These are phyloP conservation scores for Leptinotarsa juncta DNA, from an alignment of 2,888 invertebrate genomes.

Conservation along the genomic window DNA sequence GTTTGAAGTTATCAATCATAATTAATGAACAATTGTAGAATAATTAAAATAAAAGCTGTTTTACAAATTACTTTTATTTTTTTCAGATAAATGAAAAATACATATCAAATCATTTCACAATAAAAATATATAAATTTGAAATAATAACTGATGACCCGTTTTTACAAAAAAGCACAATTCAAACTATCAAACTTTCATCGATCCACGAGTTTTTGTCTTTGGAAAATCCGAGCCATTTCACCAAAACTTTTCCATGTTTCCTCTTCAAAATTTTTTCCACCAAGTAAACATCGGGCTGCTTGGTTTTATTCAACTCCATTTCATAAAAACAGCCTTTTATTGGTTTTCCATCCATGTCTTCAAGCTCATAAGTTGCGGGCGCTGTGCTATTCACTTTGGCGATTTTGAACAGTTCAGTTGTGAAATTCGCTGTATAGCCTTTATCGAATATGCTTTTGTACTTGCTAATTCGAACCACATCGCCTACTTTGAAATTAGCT, in stretches of 20 bases:
- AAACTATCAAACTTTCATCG: neutral
- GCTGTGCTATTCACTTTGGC: neutral
- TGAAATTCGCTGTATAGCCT: too few species aligned
- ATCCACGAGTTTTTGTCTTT: neutral
- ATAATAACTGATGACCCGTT: neutral
- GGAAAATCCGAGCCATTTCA: too few species aligned
- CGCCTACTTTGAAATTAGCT: too few species aligned
- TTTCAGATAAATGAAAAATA: neutral
- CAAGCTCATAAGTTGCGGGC: neutral
- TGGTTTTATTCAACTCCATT: neutral
- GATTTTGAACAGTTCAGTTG: too few species aligned
- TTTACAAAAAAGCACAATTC: neutral
- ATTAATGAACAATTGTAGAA: neutral
- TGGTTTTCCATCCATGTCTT: neutral
- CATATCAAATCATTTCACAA: neutral
- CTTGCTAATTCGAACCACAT: too few species aligned
- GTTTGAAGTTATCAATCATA: neutral
- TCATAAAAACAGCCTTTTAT: neutral
- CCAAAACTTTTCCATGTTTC: constrained; percentile 1
- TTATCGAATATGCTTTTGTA: too few species aligned
- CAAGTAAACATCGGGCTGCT: neutral
- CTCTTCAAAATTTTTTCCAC: neutral
- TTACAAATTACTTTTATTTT: neutral
- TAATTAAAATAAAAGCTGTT: neutral
- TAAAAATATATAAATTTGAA: neutral